Base-by-base conservation (phyloP, 2,113 vertebrate species). In the Agelaius tricolor region DNA sequence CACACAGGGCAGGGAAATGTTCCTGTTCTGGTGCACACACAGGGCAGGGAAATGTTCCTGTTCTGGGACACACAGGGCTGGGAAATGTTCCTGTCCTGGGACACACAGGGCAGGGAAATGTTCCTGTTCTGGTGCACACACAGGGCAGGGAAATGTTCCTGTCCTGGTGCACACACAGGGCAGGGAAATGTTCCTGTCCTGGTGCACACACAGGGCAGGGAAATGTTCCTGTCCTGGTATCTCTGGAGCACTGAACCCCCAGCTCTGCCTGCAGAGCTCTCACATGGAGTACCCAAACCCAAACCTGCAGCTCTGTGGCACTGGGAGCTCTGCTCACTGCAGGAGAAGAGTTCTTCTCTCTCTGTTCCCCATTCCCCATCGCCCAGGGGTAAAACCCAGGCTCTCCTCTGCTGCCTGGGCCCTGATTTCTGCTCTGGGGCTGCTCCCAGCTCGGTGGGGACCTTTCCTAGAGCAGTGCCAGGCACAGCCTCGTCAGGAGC, bases 401-500 rank as follows among this genome's bases (percentile, higher is more conserved):
- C 20, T 66, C 46, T 58, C 74, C 80, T 78, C 61, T 65, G 33
- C 72, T 80, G 41, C 57, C 59, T 77, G 37, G 35, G 35, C 78
- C 37, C 52, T 49, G 63, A 41, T 63, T 79, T 66, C 72, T 84
- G 57, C 4, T 85, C n/a, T 66, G 55, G 49, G 83, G 80, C 47
- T 91, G 71, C 79, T 67, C 89, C 90, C 76, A 71, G 6, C 61
- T 80, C 35, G 13, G 71, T 89, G 87, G 87, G 92, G 65, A 76
- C 52, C 79, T 51, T 73, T 41, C 62, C 62, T 11, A 71, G 82
- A 97, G 93, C 94, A 95, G 27, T 68, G 77, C 65, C 90, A 94
- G 90, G 72, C 54, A 63, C 79, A 92, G 80, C 94, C 90, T 90
- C 57, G 21, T 62, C 86, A 94, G 73, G 79, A 90, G 93, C 93